Evolutionary conservation across 2,888 invertebrate species (phyloP).

Genomic region (Tetrapedia diversipes): DNA sequence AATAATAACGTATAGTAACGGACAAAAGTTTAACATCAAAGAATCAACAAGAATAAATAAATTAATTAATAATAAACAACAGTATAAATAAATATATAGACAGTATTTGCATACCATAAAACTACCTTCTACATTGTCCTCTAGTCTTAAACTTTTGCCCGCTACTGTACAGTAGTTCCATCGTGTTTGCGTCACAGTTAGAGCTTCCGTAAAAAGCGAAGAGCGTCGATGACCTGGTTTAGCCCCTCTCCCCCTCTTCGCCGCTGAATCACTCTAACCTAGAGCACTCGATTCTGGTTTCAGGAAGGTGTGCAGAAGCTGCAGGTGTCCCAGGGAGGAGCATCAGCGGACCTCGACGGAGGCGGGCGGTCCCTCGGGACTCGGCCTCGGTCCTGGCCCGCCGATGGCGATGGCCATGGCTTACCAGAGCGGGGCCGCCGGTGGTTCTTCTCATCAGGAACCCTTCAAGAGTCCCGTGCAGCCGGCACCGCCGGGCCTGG

Average conservation of each 20-base stretch:
- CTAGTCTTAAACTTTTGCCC: no score
- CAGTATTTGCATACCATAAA: no score
- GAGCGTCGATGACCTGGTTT: not conserved
- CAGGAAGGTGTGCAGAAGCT: constrained; percentile 93
- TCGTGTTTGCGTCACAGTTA: no score
- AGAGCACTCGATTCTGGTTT: constrained; percentile 77
- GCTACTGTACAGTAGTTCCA: no score
- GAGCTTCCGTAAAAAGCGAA: not conserved
- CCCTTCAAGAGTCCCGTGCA: constrained; percentile 81
- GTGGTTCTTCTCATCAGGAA: constrained; percentile 82
- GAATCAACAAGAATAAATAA: no score
- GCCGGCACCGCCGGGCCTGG: constrained; percentile 72
- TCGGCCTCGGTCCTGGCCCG: constrained; percentile 75
- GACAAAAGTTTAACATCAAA: no score
- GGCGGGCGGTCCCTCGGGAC: constrained; percentile 74
- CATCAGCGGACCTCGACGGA: constrained; percentile 81
- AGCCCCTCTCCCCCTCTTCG: no score
- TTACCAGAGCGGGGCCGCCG: constrained; percentile 79
- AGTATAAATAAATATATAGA: no score
- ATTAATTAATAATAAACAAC: no score
- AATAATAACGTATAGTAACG: no score
- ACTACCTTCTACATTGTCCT: no score
- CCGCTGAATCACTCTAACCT: not conserved
- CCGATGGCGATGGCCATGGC: constrained; percentile 81
- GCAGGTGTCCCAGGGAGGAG: constrained; percentile 87